phyloP scores from a whole-genome alignment of 2,888 invertebrate genomes.

The Hermaeophaga mercurialis region DNA sequence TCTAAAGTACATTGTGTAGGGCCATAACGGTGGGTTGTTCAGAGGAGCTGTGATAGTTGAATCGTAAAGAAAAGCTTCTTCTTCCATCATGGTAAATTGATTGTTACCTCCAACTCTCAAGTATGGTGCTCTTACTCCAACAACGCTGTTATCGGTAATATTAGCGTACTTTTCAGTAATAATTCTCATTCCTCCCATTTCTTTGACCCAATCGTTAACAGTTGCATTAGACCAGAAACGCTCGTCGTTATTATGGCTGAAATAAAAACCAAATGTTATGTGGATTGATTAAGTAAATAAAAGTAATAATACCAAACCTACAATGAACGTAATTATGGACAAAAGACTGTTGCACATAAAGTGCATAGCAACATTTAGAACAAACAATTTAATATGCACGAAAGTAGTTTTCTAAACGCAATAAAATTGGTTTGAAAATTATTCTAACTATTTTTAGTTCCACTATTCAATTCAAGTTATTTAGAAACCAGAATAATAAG shows the following conservation, averaged over 20 bases:
- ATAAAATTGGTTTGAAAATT: too few relatives aligned
- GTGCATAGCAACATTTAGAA: too few relatives aligned
- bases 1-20: slow-evolving; percentile 97
- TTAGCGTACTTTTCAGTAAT: slow-evolving; percentile 90
- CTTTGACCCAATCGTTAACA: slow-evolving; percentile 92
- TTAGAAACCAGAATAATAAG: too few relatives aligned
- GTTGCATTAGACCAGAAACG: slow-evolving; percentile 92
- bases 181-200: slow-evolving; percentile 93
- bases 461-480: too few relatives aligned
- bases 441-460: too few relatives aligned
- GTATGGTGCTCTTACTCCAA: slow-evolving; percentile 89
- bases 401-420: too few relatives aligned
- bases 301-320: too few relatives aligned
- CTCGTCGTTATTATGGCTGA: slow-evolving; percentile 88
- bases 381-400: too few relatives aligned
- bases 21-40: slow-evolving; percentile 93
- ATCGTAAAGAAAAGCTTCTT: slow-evolving; percentile 93
- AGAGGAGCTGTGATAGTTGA: slow-evolving; percentile 92
- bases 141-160: slow-evolving; percentile 88
- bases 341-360: too few relatives aligned
- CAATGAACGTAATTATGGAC: too few relatives aligned
- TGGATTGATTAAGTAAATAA: too few relatives aligned
- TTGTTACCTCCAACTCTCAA: slow-evolving; percentile 92
- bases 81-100: slow-evolving; percentile 97
- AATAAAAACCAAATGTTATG: slow-evolving; percentile 34